Evolutionary conservation across 2,888 invertebrate species (phyloP), one percentile per base, ranked within the genome.

Genomic region (Acleris sparsana): DNA sequence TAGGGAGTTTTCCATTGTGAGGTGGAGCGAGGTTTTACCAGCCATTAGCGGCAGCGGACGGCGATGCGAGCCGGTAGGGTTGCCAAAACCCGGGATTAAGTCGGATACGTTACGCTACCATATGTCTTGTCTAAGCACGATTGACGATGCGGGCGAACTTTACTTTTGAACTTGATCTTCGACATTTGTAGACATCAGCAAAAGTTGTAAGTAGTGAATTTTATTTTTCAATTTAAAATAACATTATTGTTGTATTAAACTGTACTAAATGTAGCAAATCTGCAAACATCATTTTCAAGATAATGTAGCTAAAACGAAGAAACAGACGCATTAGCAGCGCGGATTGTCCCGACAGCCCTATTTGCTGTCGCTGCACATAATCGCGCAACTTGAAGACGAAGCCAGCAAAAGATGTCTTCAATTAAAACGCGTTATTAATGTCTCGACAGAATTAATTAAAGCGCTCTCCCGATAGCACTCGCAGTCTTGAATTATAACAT

Each of bases 21-120:
- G 79, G 72, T 75, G 75, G 80, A 83, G 80, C 80, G 84, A 84
- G 83, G 82, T 85, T 85, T 84, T 83, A 85, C 83, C 81, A 80
- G 82, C 81, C 84, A 83, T 85, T 85, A 84, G 78, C 75, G 78
- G 75, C 67, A 70, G 68, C 59, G 71, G 63, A 63, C 59, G 68
- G 63, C 52, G 56, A 57, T 57, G 63, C 39, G 65, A 60, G 60
- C 51, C 49, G 62, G 46, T 48, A 62, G 66, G 66, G 66, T 57
- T 66, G 62, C 61, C 61, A 53, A 55, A 39, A 53, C 49, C 25
- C 58, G 33, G 66, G 62, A 66, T 62, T 66, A 62, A 66, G 61
- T 56, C 51, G 61, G 55, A 48, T 59, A 49, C 53, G 43, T 53
- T 63, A 52, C 55, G 29, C 57, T 53, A 39, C 61, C 56, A 61